These are phyloP conservation scores for Jaculus jaculus DNA, from an alignment of 2,113 vertebrate genomes.

Conservation along the genomic window DNA sequence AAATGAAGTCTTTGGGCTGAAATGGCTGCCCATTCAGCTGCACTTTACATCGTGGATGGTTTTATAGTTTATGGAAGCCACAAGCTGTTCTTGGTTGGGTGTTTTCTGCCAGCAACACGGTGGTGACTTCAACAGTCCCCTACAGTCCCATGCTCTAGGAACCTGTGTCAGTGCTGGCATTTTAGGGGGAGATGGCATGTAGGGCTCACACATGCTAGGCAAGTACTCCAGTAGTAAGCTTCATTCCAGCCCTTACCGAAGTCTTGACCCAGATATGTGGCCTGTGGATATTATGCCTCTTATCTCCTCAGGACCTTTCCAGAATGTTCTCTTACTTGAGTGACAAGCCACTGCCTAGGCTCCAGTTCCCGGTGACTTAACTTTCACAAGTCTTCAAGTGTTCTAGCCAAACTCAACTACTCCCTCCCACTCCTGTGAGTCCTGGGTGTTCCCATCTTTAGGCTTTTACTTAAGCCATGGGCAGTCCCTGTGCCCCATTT, in stretches of 20 bases:
- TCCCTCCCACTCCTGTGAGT: not conserved
- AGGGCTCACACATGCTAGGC: not conserved
- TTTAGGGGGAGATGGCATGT: no score
- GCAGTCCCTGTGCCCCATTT: not conserved
- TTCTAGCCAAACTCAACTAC: not conserved
- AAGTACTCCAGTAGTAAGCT: not conserved
- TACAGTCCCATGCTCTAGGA: not conserved
- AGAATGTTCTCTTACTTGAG: not conserved
- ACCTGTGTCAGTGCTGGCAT: not conserved
- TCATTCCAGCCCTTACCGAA: not conserved
- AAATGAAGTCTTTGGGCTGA: no score
- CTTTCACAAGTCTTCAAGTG: not conserved
- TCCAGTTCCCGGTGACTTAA: not conserved
- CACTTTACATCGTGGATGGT: no score
- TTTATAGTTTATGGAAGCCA: no score
- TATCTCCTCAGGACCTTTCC: not conserved
- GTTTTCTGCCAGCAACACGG: no score
- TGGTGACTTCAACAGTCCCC: not conserved
- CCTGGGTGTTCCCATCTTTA: not conserved
- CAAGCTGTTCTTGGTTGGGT: no score
- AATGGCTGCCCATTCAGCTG: no score
- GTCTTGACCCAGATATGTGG: not conserved
- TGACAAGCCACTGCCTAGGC: no score
- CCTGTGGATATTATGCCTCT: fast-evolving
- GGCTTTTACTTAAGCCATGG: not conserved